Base-by-base conservation (phyloP, 2,888 invertebrate species). In the Hipparchia sbordonii region DNA sequence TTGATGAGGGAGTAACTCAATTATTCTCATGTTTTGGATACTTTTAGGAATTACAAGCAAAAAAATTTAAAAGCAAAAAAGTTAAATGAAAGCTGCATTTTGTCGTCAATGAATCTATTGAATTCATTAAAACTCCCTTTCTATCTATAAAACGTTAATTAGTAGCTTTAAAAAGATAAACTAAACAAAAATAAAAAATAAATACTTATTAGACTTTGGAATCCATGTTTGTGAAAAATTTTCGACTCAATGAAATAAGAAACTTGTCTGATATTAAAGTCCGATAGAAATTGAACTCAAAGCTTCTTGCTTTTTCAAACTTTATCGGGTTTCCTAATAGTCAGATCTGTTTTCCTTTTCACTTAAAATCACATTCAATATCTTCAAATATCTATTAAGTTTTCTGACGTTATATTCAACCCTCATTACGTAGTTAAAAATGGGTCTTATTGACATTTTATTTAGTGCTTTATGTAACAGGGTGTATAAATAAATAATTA, bases 291-390 rank as follows among this genome's bases (percentile, higher is more conserved):
- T 33, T 66, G 52, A 52, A 54, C 23, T 33, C 52, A n/a, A n/a
- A 52, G 33, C 45, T 54, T 52, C 67, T 39, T 56, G 51, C 52
- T 70, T 13, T 12, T 70, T 63, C 9, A 46, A 63, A 63, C 62
- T 56, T 70, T 71, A 9, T 23, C 10, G 12, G 66, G 71, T 66
- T 70, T 70, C 57, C 23, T 54, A 45, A 52, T 66, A 57, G 9
- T 48, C 23, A 59, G 59, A 59, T 67, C 45, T 59, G 67, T 51
- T 59, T 59, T 67, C 23, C 59, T 59, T 66, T 56, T 57, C 33
- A 67, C 45, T n/a, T 48, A 60, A 57, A 62, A 61, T 46, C 13
- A 63, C 52, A 45, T 67, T 51, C 13, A 57, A 71, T 66, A 66
- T 59, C 39, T 60, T 51, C 52, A 4, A 51, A 69, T 39, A 57